Evolutionary conservation across 2,888 invertebrate species (phyloP).

Genomic region (Metacarcinus magister): DNA sequence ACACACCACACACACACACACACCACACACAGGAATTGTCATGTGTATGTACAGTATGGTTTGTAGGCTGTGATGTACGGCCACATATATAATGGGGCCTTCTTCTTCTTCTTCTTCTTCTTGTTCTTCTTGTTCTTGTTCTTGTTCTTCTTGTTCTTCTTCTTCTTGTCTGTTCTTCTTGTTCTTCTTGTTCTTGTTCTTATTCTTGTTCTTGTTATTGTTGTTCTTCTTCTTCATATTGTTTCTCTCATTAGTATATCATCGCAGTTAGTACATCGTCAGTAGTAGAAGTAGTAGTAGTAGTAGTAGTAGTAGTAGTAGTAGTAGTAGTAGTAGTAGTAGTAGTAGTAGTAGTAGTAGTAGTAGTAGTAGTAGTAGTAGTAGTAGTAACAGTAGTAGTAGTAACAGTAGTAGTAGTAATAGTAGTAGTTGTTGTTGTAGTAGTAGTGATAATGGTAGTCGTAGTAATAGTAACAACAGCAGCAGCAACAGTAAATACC

Average conservation of each 20-base stretch:
- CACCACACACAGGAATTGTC: background rate
- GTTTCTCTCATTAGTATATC: background rate
- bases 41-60: background rate
- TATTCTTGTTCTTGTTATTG: background rate
- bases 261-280: background rate
- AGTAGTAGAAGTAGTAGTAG: background rate
- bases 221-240: background rate
- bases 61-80: background rate
- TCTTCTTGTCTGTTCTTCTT: no score
- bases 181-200: no score
- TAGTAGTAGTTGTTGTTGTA: background rate
- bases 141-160: no score
- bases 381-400: background rate
- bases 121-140: no score
- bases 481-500: background rate
- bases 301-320: background rate
- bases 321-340: background rate
- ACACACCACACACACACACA: slow-evolving; percentile 6
- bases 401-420: background rate
- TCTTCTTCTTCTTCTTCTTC: no score
- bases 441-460: background rate
- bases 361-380: slow-evolving; percentile 8
- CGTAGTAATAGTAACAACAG: background rate
- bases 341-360: background rate
- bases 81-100: background rate